Base-by-base conservation (phyloP, 2,113 vertebrate genomes). In the Poecile atricapillus region DNA sequence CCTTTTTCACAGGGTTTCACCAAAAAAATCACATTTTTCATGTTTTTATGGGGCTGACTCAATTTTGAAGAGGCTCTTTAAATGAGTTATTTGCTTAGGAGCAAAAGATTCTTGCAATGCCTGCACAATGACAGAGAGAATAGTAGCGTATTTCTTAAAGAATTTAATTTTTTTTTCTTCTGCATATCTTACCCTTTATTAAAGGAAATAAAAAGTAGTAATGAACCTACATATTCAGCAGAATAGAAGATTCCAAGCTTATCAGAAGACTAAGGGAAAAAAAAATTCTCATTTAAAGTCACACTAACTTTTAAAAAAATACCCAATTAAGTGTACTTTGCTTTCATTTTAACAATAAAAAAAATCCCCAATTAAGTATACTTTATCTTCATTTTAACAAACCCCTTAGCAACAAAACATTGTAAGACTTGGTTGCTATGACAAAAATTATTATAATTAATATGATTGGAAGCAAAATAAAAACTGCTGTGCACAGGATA, bases 401-500 rank as follows among this genome's bases (percentile, higher is more conserved):
- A 95, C 89, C 52, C 30, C 81, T 95, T 94, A 87, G 87, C 81
- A 88, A 85, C 79, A 18, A 83, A 76, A 67, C 39, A 83, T 55
- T 87, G 31, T 37, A 62, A 53, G 77, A 94, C 23, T 67, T 69
- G 78, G 88, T 94, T 96, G 87, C 88, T 83, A 93, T 39, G 64
- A 81, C 73, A 86, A 88, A 78, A 91, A 86, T 58, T 62, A 94
- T 81, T 86, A 67, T 70, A 78, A 97, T 97, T 96, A 96, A 83
- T 96, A 83, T 27, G 59, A 52, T 49, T 76, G 50, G 69, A 96
- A 83, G 39, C 31, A 70, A 97, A 79, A 88, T 75, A 83, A 94
- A 95, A 50, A 90, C 15, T 91, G 47, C 53, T 58, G 35, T 75
- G 69, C 68, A 55, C 33, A 58, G 76, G 25, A 94, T 28, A 96